phyloP scores from a whole-genome alignment of 2,797 vertebrate genomes.

The Acanthurus lineatus region DNA sequence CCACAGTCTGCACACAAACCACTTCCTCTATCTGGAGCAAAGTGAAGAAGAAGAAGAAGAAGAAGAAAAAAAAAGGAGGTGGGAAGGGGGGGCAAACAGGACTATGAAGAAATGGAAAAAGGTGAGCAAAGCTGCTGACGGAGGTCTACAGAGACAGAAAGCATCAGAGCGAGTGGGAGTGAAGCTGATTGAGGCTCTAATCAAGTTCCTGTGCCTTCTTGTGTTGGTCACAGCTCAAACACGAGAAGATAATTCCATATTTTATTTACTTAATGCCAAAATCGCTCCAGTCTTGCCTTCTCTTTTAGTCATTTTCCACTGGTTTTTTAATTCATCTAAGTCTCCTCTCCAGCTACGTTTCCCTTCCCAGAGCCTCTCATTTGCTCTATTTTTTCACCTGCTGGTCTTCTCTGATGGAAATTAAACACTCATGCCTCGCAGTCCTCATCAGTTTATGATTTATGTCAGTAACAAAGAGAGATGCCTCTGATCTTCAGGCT shows the following conservation, averaged over 20 bases:
- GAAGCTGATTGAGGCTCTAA: constrained; percentile 6
- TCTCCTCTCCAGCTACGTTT: constrained; percentile 46
- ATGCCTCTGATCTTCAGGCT: constrained; percentile 31
- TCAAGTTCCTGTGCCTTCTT: constrained; percentile 10
- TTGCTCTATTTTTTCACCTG: constrained; percentile 80
- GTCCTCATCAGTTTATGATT: constrained; percentile 34
- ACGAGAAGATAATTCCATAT: constrained; percentile 52
- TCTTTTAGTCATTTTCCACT: constrained; percentile 63
- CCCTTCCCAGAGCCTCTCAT: constrained; percentile 50
- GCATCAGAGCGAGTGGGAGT: background rate
- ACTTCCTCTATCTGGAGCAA: constrained; percentile 79
- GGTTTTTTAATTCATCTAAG: constrained; percentile 53
- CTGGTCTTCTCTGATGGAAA: constrained; percentile 50
- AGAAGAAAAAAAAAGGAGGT: background rate
- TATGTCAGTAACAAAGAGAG: constrained; percentile 37
- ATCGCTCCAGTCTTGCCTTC: constrained; percentile 40
- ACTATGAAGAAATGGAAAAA: constrained; percentile 30
- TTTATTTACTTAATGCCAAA: constrained; percentile 44
- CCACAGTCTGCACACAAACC: constrained; percentile 84
- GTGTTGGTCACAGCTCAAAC: constrained; percentile 36
- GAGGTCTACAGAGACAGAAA: constrained; percentile 30
- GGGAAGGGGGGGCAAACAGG: background rate
- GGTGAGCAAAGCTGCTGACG: constrained; percentile 33
- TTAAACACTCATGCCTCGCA: constrained; percentile 13
- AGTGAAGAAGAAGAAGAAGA: constrained; percentile 53